Conservation (phyloP, 2,797 vertebrate genomes). For the Lepidocolaptes lacrymiger region DNA sequence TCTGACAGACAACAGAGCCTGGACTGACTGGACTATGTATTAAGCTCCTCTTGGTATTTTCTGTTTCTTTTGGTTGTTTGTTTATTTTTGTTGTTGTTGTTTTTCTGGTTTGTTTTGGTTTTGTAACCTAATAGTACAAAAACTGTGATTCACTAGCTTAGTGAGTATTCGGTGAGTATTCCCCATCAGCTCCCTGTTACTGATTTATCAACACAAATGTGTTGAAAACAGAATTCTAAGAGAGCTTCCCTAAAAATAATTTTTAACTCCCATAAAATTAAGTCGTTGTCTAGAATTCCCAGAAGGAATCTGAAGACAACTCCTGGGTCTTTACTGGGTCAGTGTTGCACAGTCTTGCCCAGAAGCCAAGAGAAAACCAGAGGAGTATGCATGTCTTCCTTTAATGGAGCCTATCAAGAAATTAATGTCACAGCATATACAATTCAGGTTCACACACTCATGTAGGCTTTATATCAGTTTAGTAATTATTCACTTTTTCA, state of each 20-base stretch:
- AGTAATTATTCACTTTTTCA: not conserved
- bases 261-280: not conserved
- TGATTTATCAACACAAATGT: not conserved
- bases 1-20: not conserved
- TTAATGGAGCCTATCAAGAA: not conserved
- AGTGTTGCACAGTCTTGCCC: not conserved
- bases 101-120: not conserved
- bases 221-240: not conserved
- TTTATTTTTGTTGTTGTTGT: rapidly evolving
- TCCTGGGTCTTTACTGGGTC: not conserved
- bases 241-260: not conserved
- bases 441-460: not conserved
- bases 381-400: not conserved
- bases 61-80: not conserved
- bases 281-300: not conserved
- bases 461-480: not conserved
- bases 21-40: not conserved
- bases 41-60: not conserved
- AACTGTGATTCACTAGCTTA: not conserved
- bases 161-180: not conserved
- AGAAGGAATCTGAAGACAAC: not conserved
- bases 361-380: not conserved
- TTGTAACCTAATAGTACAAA: not conserved
- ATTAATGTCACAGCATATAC: not conserved
- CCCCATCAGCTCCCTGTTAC: not conserved